Base-by-base conservation (phyloP, 1,140 invertebrate genomes). In the silkworm (Bombyx mori) region DNA sequence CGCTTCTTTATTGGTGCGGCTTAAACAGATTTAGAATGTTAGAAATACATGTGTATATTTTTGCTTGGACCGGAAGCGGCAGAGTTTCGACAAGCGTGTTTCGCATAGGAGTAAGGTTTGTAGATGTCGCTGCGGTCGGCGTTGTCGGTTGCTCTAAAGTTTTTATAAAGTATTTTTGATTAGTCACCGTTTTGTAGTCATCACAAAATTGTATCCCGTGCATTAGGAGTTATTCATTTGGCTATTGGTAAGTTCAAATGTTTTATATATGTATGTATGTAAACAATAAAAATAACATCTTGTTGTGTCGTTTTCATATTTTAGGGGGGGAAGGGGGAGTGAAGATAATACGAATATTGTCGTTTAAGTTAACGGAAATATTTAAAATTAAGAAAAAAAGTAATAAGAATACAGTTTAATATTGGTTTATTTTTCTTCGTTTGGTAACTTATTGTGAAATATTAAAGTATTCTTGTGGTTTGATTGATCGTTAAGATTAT, bases 251-350 rank as follows among this genome's bases (percentile, higher is more conserved):
- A 65, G 71, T 72, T 72, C 67, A 72, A 75, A 65, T 82, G 71
- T 73, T 78, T 77, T 66, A 62, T 71, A 72, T 74, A 68, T 71
- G 26, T 51, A 51, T 10, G n/a, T 49, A 49, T 49, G 22, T 49
- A 49, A 8, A 12, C n/a, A 63, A 65, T 66, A 69, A 74, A 65
- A 71, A 66, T 65, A 75, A 71, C 74, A 77, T 77, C 71, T 78
- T 82, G 79, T 81, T 79, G 75, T 80, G 75, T 81, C 79, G 79
- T 85, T 79, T 79, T 75, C 77, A 83, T 77, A 83, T 77, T 79
- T 82, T 79, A 79, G 81, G 77, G 72, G 61, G 71, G 76, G 74
- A 61, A 82, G 75, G 71, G 62, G 73, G 76, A 74, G 63, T 69
- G 75, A 77, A 77, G 70, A 68, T 76, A 81, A 77, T 78, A 69